These are phyloP conservation scores for Thoracochromis brauschi DNA, from an alignment of 2,113 vertebrate genomes.

Conservation along the genomic window DNA sequence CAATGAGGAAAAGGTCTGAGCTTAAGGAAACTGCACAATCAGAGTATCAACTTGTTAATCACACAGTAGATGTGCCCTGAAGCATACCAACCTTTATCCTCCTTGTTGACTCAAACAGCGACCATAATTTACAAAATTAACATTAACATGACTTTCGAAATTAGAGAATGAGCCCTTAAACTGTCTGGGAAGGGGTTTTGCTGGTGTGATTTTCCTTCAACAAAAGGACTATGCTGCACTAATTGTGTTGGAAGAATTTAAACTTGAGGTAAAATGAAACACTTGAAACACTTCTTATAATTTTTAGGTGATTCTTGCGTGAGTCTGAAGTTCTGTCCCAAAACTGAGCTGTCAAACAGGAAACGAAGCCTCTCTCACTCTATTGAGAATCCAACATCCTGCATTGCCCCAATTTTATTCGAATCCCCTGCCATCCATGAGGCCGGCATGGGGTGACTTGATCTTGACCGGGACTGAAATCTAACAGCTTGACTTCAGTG, in stretches of 20 bases:
- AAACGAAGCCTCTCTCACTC: neutral
- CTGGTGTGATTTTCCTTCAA: neutral
- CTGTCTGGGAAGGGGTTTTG: neutral
- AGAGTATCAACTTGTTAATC: neutral
- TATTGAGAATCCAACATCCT: neutral
- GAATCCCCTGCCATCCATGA: neutral
- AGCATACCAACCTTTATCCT: neutral
- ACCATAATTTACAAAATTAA: neutral
- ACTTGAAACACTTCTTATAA: neutral
- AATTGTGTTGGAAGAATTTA: neutral
- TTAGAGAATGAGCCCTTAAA: neutral
- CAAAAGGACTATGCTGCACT: neutral
- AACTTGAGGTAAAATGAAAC: neutral
- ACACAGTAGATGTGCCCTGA: neutral
- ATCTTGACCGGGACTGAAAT: slow-evolving; percentile 6
- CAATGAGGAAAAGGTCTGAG: neutral
- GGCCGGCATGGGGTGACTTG: neutral
- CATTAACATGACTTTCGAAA: neutral
- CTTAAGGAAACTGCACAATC: neutral
- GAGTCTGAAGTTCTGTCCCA: neutral
- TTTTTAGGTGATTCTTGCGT: neutral
- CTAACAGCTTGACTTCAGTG: slow-evolving; percentile 11
- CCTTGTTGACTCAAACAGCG: neutral
- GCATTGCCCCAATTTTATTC: neutral
- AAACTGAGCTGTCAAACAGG: neutral